Percentiles rank a stretch among this genome's conserved stretches.
Conservation (phyloP, 2,113 vertebrate genomes). For the Redunca redunca region DNA sequence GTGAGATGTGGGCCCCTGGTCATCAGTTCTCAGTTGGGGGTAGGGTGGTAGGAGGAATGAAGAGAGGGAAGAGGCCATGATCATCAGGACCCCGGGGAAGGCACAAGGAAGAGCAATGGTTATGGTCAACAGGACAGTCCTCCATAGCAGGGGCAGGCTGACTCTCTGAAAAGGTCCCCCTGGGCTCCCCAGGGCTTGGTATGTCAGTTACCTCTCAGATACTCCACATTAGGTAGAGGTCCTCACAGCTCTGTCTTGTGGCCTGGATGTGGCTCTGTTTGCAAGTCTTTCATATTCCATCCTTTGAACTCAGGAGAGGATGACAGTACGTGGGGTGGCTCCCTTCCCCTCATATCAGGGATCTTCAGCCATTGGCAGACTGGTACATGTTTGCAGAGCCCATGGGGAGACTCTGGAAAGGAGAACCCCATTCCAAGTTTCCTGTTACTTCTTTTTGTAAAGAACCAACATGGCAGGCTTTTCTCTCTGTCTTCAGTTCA, state of each 20-base stretch:
- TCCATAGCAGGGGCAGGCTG: background rate
- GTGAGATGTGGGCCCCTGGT: background rate
- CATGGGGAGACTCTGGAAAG: background rate
- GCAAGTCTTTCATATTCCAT: background rate
- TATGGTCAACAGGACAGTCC: rapidly evolving
- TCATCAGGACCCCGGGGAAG: background rate
- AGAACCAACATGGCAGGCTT: background rate
- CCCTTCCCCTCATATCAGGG: background rate
- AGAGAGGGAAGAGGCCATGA: background rate
- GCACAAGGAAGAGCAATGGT: background rate
- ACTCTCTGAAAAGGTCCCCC: background rate
- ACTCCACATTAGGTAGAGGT: too few species aligned
- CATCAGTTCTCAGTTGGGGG: background rate
- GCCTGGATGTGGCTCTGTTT: background rate
- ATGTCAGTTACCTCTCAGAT: background rate
- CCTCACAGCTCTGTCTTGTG: background rate
- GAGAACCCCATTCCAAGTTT: background rate
- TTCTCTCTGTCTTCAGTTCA: background rate
- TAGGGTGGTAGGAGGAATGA: background rate
- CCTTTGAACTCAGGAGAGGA: background rate
- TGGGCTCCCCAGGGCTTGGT: background rate
- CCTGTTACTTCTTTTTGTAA: background rate
- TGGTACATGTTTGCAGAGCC: background rate
- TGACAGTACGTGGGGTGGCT: background rate
- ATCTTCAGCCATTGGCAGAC: background rate